phyloP scores from a whole-genome alignment of 2,888 invertebrate genomes.

The Spodoptera littoralis region DNA sequence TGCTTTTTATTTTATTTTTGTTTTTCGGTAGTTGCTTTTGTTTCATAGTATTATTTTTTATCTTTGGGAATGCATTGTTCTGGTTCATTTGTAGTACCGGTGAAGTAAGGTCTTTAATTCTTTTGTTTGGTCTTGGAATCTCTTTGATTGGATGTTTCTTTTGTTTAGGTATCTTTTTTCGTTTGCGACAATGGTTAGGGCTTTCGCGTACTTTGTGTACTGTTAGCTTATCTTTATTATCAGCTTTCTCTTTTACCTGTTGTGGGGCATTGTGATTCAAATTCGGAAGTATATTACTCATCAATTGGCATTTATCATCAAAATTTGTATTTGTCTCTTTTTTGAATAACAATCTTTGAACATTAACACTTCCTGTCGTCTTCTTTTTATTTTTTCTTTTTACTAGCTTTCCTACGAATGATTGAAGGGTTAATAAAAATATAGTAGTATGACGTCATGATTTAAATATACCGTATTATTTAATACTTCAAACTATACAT shows the following conservation, averaged over 20 bases:
- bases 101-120: slow-evolving; percentile 21
- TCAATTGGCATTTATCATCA: slow-evolving; percentile 4
- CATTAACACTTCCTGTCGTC: slow-evolving; percentile 9
- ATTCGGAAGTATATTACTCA: neutral
- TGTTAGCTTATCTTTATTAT: slow-evolving; percentile 1
- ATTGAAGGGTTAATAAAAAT: slow-evolving; percentile 7
- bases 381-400: slow-evolving; percentile 71
- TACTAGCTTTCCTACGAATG: slow-evolving; percentile 69
- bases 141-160: slow-evolving; percentile 18
- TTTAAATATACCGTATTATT: too few species aligned
- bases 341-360: slow-evolving; percentile 12
- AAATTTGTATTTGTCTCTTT: slow-evolving; percentile 7
- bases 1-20: slow-evolving; percentile 49
- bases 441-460: too few species aligned
- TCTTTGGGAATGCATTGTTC: slow-evolving; percentile 22
- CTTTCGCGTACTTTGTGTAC: neutral
- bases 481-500: too few species aligned
- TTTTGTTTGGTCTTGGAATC: neutral
- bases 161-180: neutral
- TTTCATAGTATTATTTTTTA: slow-evolving; percentile 39
- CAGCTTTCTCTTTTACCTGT: neutral
- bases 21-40: slow-evolving; percentile 40
- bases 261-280: neutral
- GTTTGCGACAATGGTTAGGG: neutral
- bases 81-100: neutral